Conservation (phyloP, 2,888 invertebrate genomes). For the Chorisops tibialis region DNA sequence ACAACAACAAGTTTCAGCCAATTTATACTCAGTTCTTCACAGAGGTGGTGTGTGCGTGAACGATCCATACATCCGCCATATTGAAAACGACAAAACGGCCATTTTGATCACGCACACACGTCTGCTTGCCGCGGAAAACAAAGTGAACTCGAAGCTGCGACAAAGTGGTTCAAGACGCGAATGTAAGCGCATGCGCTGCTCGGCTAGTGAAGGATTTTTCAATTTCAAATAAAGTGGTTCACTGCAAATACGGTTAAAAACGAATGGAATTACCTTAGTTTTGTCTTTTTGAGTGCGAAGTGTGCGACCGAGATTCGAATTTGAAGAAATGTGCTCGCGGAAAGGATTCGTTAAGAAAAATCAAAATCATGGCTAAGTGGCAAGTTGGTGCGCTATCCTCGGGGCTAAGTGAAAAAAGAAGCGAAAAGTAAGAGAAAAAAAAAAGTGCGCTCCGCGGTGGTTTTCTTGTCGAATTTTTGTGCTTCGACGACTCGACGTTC, state of each 20-base stretch:
- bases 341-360: constrained; percentile 1
- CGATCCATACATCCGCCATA: constrained; percentile 16
- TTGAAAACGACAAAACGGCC: constrained; percentile 25
- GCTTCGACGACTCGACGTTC: too few species aligned
- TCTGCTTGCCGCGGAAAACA: constrained; percentile 1
- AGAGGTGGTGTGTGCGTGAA: background rate
- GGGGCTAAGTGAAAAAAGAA: background rate
- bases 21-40: too few species aligned
- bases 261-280: constrained; percentile 1
- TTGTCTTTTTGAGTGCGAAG: background rate
- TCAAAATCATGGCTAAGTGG: constrained; percentile 28
- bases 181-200: constrained; percentile 43
- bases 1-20: too few species aligned
- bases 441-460: background rate
- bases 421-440: background rate
- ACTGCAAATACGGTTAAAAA: constrained; percentile 9
- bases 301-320: constrained; percentile 4
- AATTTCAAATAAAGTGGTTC: constrained; percentile 24
- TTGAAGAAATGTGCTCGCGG: constrained; percentile 3
- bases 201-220: constrained; percentile 33
- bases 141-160: constrained; percentile 36
- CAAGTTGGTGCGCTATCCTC: constrained; percentile 17
- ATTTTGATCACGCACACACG: constrained; percentile 27
- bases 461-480: too few species aligned
- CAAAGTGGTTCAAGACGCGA: constrained; percentile 48